These are phyloP conservation scores for Drosophila neoperkinsi DNA, from an alignment of 2,888 invertebrate genomes.

Conservation along the genomic window DNA sequence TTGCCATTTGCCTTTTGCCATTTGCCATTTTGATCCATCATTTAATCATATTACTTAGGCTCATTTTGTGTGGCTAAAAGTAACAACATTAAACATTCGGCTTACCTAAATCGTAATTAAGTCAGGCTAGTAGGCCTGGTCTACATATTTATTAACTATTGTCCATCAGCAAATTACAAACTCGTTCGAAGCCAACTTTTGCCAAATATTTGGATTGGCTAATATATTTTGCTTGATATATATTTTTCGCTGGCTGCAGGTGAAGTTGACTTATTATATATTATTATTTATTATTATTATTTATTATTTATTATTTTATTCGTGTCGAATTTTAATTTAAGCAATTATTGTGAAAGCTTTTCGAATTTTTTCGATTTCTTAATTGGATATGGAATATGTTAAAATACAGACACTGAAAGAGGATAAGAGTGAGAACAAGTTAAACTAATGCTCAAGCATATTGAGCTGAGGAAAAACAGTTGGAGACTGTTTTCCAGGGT, in stretches of 20 bases:
- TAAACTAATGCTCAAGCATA: not conserved
- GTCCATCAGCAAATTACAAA: too few species aligned
- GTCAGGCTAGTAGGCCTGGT: not conserved
- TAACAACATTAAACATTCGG: not conserved
- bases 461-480: not conserved
- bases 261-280: too few species aligned
- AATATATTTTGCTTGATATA: not conserved
- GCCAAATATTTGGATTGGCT: not conserved
- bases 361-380: too few species aligned
- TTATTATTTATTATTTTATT: too few species aligned
- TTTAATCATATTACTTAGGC: not conserved
- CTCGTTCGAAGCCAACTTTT: not conserved
- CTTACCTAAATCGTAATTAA: not conserved
- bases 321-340: too few species aligned
- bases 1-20: too few species aligned
- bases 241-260: not conserved
- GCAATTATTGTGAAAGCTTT: too few species aligned
- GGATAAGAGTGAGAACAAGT: not conserved
- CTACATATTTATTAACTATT: too few species aligned
- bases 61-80: not conserved
- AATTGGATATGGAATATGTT: not conserved
- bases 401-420: not conserved
- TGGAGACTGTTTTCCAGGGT: slow-evolving; percentile 8
- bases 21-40: slow-evolving; percentile 15
- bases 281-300: too few species aligned